A percentile compares a stretch with the other conserved stretches of the same genome.
Conservation (phyloP, 2,888 invertebrate species). For the Diplolepis rosae region DNA sequence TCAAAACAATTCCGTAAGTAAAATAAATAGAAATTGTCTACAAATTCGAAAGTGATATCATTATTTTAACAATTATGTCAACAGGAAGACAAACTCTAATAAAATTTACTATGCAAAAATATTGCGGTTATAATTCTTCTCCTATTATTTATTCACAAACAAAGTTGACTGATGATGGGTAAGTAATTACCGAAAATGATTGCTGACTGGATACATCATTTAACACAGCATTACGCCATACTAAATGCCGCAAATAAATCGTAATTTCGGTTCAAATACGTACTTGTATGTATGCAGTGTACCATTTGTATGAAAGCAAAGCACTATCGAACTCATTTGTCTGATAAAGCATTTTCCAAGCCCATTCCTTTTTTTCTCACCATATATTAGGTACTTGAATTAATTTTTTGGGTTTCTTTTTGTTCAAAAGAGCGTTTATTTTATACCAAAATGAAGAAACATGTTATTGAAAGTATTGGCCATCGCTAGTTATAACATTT, state of each 20-base stretch:
- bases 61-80: too few species aligned
- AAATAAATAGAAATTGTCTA: not conserved
- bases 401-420: too few species aligned
- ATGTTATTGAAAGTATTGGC: too few species aligned
- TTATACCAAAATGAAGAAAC: too few species aligned
- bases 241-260: not conserved
- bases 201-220: not conserved
- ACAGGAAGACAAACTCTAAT: too few species aligned
- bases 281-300: not conserved
- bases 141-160: too few species aligned
- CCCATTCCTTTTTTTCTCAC: not conserved
- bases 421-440: too few species aligned
- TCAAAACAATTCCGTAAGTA: not conserved
- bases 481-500: too few species aligned
- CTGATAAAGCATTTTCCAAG: not conserved
- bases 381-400: too few species aligned
- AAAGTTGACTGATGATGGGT: too few species aligned
- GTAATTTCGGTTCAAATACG: not conserved
- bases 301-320: not conserved
- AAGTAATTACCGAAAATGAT: not conserved
- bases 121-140: too few species aligned
- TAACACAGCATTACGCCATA: not conserved
- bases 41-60: not conserved
- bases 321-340: not conserved
- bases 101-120: too few species aligned